Base-by-base conservation (phyloP, 2,888 invertebrate genomes). In the Bombylius major region DNA sequence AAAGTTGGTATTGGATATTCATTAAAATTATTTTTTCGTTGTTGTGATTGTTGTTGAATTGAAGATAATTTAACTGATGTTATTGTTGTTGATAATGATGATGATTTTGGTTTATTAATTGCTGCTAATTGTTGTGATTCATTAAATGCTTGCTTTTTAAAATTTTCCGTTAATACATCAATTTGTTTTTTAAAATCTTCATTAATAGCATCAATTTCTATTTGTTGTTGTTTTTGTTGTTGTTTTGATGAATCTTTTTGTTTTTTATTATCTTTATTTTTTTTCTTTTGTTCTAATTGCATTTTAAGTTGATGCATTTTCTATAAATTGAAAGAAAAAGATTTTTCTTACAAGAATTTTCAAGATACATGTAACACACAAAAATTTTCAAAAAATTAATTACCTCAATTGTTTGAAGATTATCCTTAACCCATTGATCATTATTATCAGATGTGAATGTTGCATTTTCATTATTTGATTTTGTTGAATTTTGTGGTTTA, bases 401-500 rank as follows among this genome's bases (percentile, higher is more conserved):
- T 60, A 62, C 62, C 47, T 61, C 61, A 47, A 61, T 56, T 39
- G 61, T 62, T 51, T 61, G 59, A 34, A 61, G 44, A 58, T 62
- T 62, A 52, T 61, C 61, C 45, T 61, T 61, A 8, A 62, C 53
- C 61, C 61, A 62, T 53, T 61, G 62, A 46, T 61, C 59, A 14
- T 61, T 56, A 48, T 59, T 57, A 52, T 56, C 56, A 47, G 60
- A 59, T 9, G 58, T 48, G 42, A 51, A 48, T 14, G 54, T 52
- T 42, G 56, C 53, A 11, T 53, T 47, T 31, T 50, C 47, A 34
- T 59, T 60, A 51, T 50, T 55, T 7, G 57, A 46, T 54, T 57
- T 57, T 23, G 51, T 50, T 12, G 54, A 51, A 33, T 56, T 56
- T 45, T 56, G 54, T 32, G 56, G 56, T 57, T 58, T 62, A 49